phyloP scores from a whole-genome alignment of 1,140 invertebrate species.

The Trichonephila clavata region DNA sequence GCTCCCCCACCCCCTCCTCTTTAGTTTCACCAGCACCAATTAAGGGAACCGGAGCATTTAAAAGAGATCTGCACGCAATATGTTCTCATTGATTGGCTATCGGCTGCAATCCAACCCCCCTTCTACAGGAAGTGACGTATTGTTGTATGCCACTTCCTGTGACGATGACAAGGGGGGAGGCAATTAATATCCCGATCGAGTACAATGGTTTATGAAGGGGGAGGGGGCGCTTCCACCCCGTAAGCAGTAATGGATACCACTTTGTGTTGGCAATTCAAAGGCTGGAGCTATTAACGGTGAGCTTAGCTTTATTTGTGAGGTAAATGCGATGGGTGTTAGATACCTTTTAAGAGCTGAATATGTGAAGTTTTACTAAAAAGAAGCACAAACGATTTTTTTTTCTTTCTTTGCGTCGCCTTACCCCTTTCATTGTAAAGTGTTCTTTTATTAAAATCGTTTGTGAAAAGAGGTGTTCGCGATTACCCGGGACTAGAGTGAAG shows the following conservation, averaged over 20 bases:
- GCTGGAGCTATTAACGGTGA: slow-evolving; percentile 58
- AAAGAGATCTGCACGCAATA: slow-evolving; percentile 58
- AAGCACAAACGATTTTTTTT: neutral
- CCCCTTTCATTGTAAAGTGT: slow-evolving; percentile 43
- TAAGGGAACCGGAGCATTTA: slow-evolving; percentile 47
- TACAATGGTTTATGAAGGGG: slow-evolving; percentile 37
- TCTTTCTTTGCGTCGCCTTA: neutral
- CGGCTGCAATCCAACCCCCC: slow-evolving; percentile 22
- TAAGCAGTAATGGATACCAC: slow-evolving; percentile 73
- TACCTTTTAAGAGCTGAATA: slow-evolving; percentile 59
- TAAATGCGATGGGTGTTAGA: slow-evolving; percentile 50
- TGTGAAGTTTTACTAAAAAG: slow-evolving; percentile 32
- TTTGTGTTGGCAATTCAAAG: slow-evolving; percentile 72
- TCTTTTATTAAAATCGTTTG: slow-evolving; percentile 58
- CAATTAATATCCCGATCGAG: slow-evolving; percentile 74
- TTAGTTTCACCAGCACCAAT: slow-evolving; percentile 62
- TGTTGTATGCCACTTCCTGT: slow-evolving; percentile 73
- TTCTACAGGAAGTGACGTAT: slow-evolving; percentile 64
- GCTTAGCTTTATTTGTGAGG: slow-evolving; percentile 58
- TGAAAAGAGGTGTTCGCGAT: slow-evolving; percentile 9
- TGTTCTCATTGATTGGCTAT: slow-evolving; percentile 69
- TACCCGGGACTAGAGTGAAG: neutral
- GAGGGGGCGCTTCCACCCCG: slow-evolving; percentile 28
- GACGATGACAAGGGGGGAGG: slow-evolving; percentile 39
- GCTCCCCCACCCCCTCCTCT: neutral